Conservation (phyloP, 2,888 invertebrate species). For the Theristus sp. region DNA sequence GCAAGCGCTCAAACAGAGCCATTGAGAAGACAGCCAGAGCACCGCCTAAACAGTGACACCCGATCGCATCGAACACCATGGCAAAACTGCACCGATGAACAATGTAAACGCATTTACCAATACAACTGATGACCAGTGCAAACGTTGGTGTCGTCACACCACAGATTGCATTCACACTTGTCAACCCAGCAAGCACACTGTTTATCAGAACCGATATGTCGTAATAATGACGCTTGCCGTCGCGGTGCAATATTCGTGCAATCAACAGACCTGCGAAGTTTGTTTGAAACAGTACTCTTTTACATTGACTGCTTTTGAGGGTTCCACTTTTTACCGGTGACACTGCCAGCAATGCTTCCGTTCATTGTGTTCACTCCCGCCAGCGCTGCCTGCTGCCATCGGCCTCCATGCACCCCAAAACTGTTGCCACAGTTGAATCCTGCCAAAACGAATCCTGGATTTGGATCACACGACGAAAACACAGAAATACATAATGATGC, state of each 20-base stretch:
- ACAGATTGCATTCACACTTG: constrained; percentile 27
- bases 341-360: constrained; percentile 51
- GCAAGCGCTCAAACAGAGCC: constrained; percentile 48
- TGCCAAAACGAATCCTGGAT: not conserved
- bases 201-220: constrained; percentile 25
- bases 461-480: not conserved
- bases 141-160: constrained; percentile 26
- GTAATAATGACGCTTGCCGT: constrained; percentile 10
- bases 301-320: no score
- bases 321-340: no score
- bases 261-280: no score
- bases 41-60: not conserved
- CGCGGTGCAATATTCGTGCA: no score
- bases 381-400: constrained; percentile 6
- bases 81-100: not conserved
- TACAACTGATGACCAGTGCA: constrained; percentile 22
- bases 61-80: no score
- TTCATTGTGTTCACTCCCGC: constrained; percentile 77
- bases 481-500: not conserved
- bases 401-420: not conserved
- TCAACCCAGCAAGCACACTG: constrained; percentile 27
- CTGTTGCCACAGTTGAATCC: constrained; percentile 3
- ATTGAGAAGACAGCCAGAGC: not conserved
- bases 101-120: constrained; percentile 12
- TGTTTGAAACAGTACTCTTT: no score